A percentile compares a stretch with the other conserved stretches of the same genome.
These are phyloP conservation scores for Scaptomyza hsui DNA, from an alignment of 1,140 invertebrate species.

Conservation along the genomic window DNA sequence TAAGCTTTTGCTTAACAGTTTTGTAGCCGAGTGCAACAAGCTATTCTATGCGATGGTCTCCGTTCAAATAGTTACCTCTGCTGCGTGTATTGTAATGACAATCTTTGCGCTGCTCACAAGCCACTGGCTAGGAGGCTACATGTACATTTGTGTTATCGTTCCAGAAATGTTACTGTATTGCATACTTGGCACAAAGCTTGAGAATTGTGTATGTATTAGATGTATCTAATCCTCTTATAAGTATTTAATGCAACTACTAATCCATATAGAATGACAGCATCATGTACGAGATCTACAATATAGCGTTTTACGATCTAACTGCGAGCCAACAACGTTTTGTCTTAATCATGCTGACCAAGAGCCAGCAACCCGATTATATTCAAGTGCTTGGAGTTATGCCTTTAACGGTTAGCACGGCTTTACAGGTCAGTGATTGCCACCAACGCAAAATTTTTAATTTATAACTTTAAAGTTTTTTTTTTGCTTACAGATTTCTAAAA, in stretches of 20 bases:
- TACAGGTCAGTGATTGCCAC: slow-evolving; percentile 35
- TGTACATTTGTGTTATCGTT: slow-evolving; percentile 29
- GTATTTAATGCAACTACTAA: background rate
- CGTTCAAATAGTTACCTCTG: slow-evolving; percentile 34
- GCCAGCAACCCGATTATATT: slow-evolving; percentile 33
- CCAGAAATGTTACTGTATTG: slow-evolving; percentile 54
- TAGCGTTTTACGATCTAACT: slow-evolving; percentile 51
- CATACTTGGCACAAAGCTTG: slow-evolving; percentile 50
- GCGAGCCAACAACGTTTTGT: slow-evolving; percentile 38
- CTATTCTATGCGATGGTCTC: slow-evolving; percentile 42
- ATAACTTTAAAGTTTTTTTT: slow-evolving; percentile 1
- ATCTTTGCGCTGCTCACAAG: slow-evolving; percentile 42
- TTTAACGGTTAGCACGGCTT: slow-evolving; percentile 50
- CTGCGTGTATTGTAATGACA: slow-evolving; percentile 45
- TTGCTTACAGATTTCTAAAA: slow-evolving; percentile 48
- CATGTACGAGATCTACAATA: slow-evolving; percentile 53
- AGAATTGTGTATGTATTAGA: slow-evolving; percentile 43
- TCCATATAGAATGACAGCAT: slow-evolving; percentile 20
- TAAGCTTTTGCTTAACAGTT: slow-evolving; percentile 23
- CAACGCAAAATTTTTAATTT: background rate
- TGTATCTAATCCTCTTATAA: background rate
- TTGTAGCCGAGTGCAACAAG: slow-evolving; percentile 32
- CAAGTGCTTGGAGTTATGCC: slow-evolving; percentile 46
- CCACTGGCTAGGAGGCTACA: slow-evolving; percentile 45
- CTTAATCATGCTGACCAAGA: slow-evolving; percentile 46